Conservation (phyloP, 2,797 vertebrate genomes). For the Sylvilagus floridanus region DNA sequence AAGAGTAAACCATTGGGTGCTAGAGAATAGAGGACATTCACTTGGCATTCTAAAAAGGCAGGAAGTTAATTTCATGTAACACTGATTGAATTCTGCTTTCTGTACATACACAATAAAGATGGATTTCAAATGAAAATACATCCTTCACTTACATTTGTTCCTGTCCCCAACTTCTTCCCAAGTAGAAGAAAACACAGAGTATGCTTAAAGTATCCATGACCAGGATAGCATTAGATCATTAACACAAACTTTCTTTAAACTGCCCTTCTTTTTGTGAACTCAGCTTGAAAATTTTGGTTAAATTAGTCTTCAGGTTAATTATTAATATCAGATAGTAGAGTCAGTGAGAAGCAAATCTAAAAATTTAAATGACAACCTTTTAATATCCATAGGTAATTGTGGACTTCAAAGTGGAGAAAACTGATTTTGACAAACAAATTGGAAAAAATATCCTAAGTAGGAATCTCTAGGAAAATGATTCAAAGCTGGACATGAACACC, state of each 20-base stretch:
- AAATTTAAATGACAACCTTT: slow-evolving; percentile 21
- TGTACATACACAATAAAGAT: slow-evolving; percentile 10
- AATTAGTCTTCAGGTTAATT: slow-evolving; percentile 81
- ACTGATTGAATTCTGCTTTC: background rate
- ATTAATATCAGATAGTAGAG: slow-evolving; percentile 73
- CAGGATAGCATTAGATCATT: background rate
- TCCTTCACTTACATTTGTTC: slow-evolving; percentile 85
- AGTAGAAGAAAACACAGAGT: slow-evolving; percentile 75
- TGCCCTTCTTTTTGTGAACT: slow-evolving; percentile 17
- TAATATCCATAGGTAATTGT: background rate
- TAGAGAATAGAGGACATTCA: background rate
- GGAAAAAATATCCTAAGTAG: background rate
- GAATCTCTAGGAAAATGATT: background rate
- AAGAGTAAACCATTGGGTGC: background rate
- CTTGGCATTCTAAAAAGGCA: background rate
- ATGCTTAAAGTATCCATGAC: slow-evolving; percentile 75
- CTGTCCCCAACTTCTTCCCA: slow-evolving; percentile 77
- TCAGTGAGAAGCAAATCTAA: background rate
- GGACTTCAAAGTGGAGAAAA: background rate
- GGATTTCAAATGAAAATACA: background rate
- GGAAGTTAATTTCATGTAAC: background rate
- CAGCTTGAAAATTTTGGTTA: slow-evolving; percentile 41
- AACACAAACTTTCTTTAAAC: background rate
- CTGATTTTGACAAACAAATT: background rate
- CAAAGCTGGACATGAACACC: background rate